Evolutionary conservation across 1,140 invertebrate genomes (phyloP), one percentile per base, ranked within the genome.

Genomic region (Brachionus plicatilis): DNA sequence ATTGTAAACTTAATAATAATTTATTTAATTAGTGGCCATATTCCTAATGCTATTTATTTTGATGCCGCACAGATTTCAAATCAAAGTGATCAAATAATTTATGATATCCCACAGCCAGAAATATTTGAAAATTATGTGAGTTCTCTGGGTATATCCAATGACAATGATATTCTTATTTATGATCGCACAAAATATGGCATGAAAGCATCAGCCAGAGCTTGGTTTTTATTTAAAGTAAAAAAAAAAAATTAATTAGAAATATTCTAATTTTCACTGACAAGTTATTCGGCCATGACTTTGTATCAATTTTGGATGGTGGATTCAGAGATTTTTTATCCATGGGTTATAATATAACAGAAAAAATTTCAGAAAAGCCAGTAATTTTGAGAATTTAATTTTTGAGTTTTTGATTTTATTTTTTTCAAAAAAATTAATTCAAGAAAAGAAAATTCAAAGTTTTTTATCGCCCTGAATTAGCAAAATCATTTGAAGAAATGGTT

Each of bases 271-370:
- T 47, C 9, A 20, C 8, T 7, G 3, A n/a, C 1, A 70, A 87
- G 86, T 9, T 85, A 1, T 87, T 85, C 84, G 86, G 87, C 11
- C 83, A 85, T 27, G 43, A 85, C 1, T 79, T 75, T 11, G 82
- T 87, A 12, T 87, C 86, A 11, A 83, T 87, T 56, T 83, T 87
- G 43, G 70, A 87, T 85, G 87, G 87, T 14, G 87, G 87, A 9
- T 72, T 85, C 6, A 53, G 84, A 24, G 85, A 85, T 84, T 87
- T 85, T 86, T 68, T 9, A 11, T 60, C 17, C 2, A 76, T 12
- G 9, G 27, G 27, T 0, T 76, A 27, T 76, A 45, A 24, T 9
- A 24, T 76, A 4, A 20, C 17, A 20, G 11, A 29, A 3, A 41
- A 41, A 82, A 60, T 65, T 12, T 8, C 8, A 17, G 45, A 60